Evolutionary conservation across 2,888 invertebrate species (phyloP).

Genomic region (Rhopalosiphum nymphaeae): DNA sequence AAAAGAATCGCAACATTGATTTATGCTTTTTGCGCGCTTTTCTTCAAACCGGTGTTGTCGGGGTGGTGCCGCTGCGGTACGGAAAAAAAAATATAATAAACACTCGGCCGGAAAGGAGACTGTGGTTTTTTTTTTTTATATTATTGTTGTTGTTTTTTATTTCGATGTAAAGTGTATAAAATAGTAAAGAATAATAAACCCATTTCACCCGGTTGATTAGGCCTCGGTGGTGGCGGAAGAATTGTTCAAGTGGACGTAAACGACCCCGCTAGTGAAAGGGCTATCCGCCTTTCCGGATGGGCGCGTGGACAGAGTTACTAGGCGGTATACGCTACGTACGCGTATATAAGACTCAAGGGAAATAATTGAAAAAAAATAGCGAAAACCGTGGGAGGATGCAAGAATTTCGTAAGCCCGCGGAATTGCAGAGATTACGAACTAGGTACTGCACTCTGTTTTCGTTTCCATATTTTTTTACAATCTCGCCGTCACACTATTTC

Average conservation of each 20-base stretch:
- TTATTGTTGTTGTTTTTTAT: background rate
- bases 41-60: background rate
- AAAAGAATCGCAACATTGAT: background rate
- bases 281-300: background rate
- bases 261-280: background rate
- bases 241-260: conserved; percentile 42
- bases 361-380: conserved; percentile 58
- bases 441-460: background rate
- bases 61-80: background rate
- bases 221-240: conserved; percentile 11
- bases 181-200: conserved; percentile 42
- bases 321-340: background rate
- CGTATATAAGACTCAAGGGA: background rate
- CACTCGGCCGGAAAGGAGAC: background rate
- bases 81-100: background rate
- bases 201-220: conserved; percentile 51
- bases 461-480: conserved; percentile 43
- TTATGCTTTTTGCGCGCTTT: background rate
- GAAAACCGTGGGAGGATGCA: background rate
- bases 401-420: conserved; percentile 29
- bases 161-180: background rate
- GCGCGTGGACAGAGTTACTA: background rate
- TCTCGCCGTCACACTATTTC: background rate
- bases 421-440: conserved; percentile 51
- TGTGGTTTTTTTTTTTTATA: background rate